Conservation (phyloP, 2,113 vertebrate species). For the Psammodynastes pulverulentus region DNA sequence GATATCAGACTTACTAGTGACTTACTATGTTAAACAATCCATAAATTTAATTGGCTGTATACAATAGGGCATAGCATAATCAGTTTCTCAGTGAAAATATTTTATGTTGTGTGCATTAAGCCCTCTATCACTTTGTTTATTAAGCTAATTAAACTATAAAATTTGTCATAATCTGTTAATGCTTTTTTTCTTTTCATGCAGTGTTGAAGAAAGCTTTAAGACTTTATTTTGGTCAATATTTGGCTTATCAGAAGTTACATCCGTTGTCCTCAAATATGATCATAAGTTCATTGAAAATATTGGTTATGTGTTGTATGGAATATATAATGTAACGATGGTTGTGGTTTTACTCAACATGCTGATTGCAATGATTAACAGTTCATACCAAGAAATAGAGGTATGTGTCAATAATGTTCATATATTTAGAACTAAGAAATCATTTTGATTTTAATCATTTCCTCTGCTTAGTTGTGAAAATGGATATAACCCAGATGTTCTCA, state of each 20-base stretch:
- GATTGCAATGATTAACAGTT: conserved; percentile 90
- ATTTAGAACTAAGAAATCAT: neutral
- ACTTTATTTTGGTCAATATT: conserved; percentile 91
- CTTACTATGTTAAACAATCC: neutral
- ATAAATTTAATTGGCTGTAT: neutral
- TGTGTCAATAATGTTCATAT: neutral
- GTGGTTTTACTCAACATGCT: conserved; percentile 88
- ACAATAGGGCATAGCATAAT: neutral
- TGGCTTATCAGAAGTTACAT: conserved; percentile 85
- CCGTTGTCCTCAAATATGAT: conserved; percentile 86
- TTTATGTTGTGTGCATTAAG: neutral
- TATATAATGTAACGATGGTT: conserved; percentile 89
- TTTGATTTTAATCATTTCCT: neutral
- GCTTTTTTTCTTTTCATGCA: conserved; percentile 47
- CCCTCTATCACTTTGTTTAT: neutral
- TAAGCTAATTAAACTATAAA: neutral
- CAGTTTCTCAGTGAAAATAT: neutral
- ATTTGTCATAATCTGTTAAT: conserved; percentile 13
- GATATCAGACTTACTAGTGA: neutral
- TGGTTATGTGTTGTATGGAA: conserved; percentile 84
- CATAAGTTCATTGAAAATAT: conserved; percentile 91
- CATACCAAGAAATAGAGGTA: conserved; percentile 89
- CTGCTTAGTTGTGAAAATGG: neutral
- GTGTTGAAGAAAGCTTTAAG: conserved; percentile 89
- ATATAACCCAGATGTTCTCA: neutral